Evolutionary conservation across 2,888 invertebrate genomes (phyloP).

Genomic region (Rhorus exstirpatorius): DNA sequence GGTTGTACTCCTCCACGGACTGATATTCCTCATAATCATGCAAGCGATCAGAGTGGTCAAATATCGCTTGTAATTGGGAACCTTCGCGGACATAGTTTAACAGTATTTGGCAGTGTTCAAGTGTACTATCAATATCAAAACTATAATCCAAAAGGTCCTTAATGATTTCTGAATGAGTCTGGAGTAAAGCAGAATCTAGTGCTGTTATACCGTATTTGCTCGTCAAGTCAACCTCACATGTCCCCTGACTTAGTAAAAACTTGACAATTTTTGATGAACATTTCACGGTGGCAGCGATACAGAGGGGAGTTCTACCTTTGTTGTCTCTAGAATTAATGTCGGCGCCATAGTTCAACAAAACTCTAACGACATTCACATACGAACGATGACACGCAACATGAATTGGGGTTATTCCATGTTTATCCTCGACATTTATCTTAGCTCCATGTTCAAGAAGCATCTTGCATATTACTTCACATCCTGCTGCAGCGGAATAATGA

Average conservation of each 20-base stretch:
- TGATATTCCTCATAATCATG: no score
- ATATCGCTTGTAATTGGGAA: no score
- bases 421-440: neutral
- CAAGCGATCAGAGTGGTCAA: no score
- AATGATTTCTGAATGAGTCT: neutral
- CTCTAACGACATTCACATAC: neutral
- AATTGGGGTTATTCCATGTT: neutral
- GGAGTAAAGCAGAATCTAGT: slow-evolving; percentile 14
- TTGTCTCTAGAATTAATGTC: neutral
- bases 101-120: neutral
- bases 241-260: slow-evolving; percentile 1
- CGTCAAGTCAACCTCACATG: neutral
- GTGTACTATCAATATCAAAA: neutral
- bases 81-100: no score
- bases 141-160: slow-evolving; percentile 3
- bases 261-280: neutral
- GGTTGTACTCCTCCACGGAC: no score
- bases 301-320: neutral
- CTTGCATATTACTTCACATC: no score
- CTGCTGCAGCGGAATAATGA: no score
- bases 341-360: slow-evolving; percentile 12
- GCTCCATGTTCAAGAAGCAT: slow-evolving; percentile 35
- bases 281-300: neutral
- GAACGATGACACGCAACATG: neutral
- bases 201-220: slow-evolving; percentile 15